Evolutionary conservation across 2,113 vertebrate species (phyloP).

Genomic region (Danionella cerebrum): DNA sequence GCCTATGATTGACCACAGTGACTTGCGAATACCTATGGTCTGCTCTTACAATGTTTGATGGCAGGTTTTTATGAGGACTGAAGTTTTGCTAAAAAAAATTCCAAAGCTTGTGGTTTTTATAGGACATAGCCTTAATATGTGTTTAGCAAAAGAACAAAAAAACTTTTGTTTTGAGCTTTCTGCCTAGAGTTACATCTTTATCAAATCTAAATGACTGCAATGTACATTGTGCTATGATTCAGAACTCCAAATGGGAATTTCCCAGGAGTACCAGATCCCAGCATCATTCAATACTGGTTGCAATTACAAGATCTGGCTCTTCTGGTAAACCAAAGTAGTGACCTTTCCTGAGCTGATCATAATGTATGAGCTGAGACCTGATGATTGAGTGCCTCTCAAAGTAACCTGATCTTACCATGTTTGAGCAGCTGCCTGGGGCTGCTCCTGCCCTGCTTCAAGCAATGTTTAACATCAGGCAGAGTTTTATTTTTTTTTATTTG

Average conservation of each 20-base stretch:
- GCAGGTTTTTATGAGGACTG: no score
- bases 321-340: not conserved
- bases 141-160: no score
- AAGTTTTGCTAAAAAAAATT: no score
- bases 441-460: not conserved
- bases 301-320: not conserved
- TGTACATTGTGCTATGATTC: not conserved
- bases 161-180: no score
- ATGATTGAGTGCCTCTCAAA: not conserved
- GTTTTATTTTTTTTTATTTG: no score
- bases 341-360: not conserved
- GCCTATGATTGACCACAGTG: no score
- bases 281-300: no score
- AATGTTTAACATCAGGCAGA: conserved; percentile 3
- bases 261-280: not conserved
- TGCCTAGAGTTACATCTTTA: no score
- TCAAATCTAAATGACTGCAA: not conserved
- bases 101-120: no score
- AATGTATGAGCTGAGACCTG: not conserved
- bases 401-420: not conserved
- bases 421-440: not conserved
- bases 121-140: no score
- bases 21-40: no score
- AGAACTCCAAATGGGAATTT: not conserved
- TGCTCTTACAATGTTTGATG: no score